Evolutionary conservation across 2,113 vertebrate species (phyloP).

Genomic region (Neolamprologus sp.): DNA sequence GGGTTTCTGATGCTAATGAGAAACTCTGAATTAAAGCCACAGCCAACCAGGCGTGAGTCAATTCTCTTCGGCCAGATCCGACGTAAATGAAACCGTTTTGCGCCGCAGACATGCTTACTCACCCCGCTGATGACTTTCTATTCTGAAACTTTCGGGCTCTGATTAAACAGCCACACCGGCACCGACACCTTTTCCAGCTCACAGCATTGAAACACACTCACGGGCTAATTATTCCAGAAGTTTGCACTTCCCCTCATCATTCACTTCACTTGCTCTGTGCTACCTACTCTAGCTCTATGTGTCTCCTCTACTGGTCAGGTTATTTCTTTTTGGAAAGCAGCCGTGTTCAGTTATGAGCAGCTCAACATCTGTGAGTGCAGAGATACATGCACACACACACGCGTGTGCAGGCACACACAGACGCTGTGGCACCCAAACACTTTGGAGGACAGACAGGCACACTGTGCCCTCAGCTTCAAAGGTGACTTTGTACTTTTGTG

Average conservation of each 20-base stretch:
- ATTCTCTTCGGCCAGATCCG: slow-evolving; percentile 28
- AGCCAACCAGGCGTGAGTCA: slow-evolving; percentile 29
- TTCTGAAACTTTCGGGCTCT: slow-evolving; percentile 27
- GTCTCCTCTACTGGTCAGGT: slow-evolving; percentile 18
- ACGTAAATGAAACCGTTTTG: slow-evolving; percentile 30
- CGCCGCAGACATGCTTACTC: slow-evolving; percentile 16
- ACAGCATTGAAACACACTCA: not conserved
- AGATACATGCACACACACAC: not conserved
- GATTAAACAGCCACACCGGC: slow-evolving; percentile 4
- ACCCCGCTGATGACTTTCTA: slow-evolving; percentile 36
- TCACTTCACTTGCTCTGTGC: not conserved
- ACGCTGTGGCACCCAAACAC: not conserved
- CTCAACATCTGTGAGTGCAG: slow-evolving; percentile 28
- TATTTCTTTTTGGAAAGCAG: slow-evolving; percentile 36
- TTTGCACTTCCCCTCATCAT: not conserved
- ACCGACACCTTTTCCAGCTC: not conserved
- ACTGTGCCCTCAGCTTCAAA: slow-evolving; percentile 11
- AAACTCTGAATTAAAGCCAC: slow-evolving; percentile 23
- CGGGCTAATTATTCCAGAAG: not conserved
- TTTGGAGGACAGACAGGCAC: not conserved
- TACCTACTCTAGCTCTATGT: not conserved
- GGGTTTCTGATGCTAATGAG: slow-evolving; percentile 47
- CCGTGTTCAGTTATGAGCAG: slow-evolving; percentile 49
- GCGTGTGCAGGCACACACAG: not conserved
- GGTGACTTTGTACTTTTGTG: not conserved